A percentile compares a stretch with the other conserved stretches of the same genome.
Evolutionary conservation across 2,113 vertebrate species (phyloP).

Genomic region (Furnarius figulus): DNA sequence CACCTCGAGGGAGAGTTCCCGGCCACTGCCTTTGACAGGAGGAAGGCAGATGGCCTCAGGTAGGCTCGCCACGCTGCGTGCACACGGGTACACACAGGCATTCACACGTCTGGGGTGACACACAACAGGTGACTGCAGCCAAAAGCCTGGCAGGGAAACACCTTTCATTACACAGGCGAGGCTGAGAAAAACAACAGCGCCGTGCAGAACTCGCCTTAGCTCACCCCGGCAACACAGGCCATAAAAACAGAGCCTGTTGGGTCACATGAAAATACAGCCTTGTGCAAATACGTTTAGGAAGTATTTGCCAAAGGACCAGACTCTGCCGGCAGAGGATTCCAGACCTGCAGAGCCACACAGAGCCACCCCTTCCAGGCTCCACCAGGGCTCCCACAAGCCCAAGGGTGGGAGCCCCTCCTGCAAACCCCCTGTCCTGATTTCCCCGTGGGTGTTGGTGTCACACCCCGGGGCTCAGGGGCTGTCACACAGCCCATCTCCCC

Average conservation of each 20-base stretch:
- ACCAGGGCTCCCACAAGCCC: neutral
- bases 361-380: neutral
- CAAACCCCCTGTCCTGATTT: neutral
- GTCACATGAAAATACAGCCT: neutral
- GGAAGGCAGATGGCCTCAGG: neutral
- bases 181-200: neutral
- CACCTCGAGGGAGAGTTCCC: neutral
- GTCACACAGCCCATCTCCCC: neutral
- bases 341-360: neutral
- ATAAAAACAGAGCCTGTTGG: neutral
- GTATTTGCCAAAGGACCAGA: neutral
- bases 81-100: neutral
- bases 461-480: neutral
- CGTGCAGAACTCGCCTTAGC: fast-evolving
- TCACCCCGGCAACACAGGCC: neutral
- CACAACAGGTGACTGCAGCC: neutral
- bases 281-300: neutral
- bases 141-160: neutral
- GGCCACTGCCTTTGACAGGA: neutral
- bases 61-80: fast-evolving
- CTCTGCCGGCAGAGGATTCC: neutral
- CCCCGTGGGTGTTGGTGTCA: neutral
- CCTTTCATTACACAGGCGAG: neutral
- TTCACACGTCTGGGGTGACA: neutral
- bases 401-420: neutral